phyloP scores from a whole-genome alignment of 2,113 vertebrate species.

The Passer montanus region DNA sequence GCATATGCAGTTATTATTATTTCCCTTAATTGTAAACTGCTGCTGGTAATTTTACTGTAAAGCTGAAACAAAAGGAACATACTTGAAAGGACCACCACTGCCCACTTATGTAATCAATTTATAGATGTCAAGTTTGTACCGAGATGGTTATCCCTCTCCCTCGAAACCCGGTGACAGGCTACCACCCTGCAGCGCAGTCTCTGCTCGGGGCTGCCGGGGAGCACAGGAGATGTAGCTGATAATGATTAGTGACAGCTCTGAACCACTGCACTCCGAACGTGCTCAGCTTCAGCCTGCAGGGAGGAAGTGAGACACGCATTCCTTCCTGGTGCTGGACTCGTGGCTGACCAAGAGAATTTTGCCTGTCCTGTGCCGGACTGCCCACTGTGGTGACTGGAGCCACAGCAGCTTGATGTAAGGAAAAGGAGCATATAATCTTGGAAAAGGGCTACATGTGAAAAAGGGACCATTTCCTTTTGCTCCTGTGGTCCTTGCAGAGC shows the following conservation, averaged over 20 bases:
- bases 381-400: not conserved
- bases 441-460: not conserved
- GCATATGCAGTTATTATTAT: constrained; percentile 84
- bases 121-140: constrained; percentile 75
- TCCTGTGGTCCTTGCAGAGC: not conserved
- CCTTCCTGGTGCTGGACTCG: not conserved
- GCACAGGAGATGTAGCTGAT: constrained; percentile 55
- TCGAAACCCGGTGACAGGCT: constrained; percentile 69
- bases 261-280: not conserved
- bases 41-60: constrained; percentile 84
- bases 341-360: not conserved
- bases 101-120: constrained; percentile 81
- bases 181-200: constrained; percentile 71
- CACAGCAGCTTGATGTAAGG: not conserved
- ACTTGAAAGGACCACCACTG: constrained; percentile 84
- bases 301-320: not conserved
- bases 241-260: constrained; percentile 63
- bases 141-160: constrained; percentile 76
- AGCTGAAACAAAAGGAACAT: constrained; percentile 74
- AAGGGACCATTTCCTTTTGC: not conserved
- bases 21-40: constrained; percentile 87
- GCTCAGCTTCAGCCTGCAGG: constrained; percentile 31
- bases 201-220: constrained; percentile 19
- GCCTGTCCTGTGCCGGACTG: not conserved
- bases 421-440: accelerated